Evolutionary conservation across 2,113 vertebrate species (phyloP).

Genomic region (Myrmecobius fasciatus): DNA sequence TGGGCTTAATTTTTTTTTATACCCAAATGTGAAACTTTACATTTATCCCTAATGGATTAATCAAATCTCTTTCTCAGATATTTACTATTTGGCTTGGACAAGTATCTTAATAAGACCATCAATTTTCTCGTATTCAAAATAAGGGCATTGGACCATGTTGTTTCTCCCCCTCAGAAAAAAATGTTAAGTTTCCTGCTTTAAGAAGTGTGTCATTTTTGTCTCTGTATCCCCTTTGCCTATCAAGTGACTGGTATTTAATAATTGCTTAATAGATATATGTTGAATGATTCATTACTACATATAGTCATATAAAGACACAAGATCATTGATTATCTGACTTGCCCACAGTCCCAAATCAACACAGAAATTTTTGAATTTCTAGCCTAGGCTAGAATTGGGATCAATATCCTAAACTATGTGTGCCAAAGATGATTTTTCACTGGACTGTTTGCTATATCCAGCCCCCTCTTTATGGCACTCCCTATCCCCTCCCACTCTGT

Average conservation of each 20-base stretch:
- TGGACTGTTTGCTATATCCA: not conserved
- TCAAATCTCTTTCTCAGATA: not conserved
- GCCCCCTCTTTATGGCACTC: not conserved
- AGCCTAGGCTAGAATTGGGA: not conserved
- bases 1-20: not conserved
- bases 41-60: not conserved
- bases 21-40: not conserved
- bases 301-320: not conserved
- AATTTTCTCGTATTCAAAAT: not conserved
- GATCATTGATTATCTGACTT: not conserved
- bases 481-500: not conserved
- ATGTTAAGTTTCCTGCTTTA: not conserved
- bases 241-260: not conserved
- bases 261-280: not conserved
- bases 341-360: not conserved
- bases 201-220: not conserved
- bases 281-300: not conserved
- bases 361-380: not conserved
- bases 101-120: not conserved
- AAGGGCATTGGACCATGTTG: not conserved
- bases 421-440: not conserved
- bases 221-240: not conserved
- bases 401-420: not conserved
- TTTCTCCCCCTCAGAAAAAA: not conserved
- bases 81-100: not conserved